Evolutionary conservation across 92 coral and sea anemone species (phyloP).

Genomic region (Blastomussa wellsi): DNA sequence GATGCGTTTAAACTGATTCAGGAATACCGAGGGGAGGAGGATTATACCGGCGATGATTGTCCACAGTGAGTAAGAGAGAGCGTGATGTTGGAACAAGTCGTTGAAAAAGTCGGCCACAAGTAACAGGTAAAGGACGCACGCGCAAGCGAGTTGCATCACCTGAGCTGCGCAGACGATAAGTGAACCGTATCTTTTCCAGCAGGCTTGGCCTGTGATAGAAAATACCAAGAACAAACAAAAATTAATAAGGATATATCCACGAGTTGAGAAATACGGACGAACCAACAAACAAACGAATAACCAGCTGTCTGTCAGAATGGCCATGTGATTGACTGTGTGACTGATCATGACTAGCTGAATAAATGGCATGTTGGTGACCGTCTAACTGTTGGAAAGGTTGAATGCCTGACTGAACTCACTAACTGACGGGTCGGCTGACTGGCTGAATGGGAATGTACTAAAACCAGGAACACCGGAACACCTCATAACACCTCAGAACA

Average conservation of each 20-base stretch:
- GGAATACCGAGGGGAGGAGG: conserved; percentile 86
- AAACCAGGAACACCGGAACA: too few species aligned
- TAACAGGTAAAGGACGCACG: conserved; percentile 94
- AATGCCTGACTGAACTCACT: too few species aligned
- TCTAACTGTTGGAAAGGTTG: too few species aligned
- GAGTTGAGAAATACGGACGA: too few species aligned
- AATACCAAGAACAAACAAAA: neutral
- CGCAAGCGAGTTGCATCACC: conserved; percentile 92
- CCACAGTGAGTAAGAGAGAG: conserved; percentile 81
- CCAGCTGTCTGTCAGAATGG: neutral
- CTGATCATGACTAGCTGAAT: too few species aligned
- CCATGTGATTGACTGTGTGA: neutral
- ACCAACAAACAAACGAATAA: too few species aligned
- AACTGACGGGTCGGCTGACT: too few species aligned
- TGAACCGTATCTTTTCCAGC: conserved; percentile 89
- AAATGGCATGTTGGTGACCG: too few species aligned
- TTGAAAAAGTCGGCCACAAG: conserved; percentile 97
- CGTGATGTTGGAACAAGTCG: conserved; percentile 82
- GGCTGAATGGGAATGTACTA: neutral
- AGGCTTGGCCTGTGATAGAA: conserved; percentile 74
- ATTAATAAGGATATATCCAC: neutral
- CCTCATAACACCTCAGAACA: too few species aligned
- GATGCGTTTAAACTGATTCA: conserved; percentile 89
- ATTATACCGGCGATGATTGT: conserved; percentile 84
- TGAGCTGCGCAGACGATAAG: conserved; percentile 85